These are phyloP conservation scores for Dipodomys stephensi DNA, from an alignment of 2,113 vertebrate species.

Conservation along the genomic window DNA sequence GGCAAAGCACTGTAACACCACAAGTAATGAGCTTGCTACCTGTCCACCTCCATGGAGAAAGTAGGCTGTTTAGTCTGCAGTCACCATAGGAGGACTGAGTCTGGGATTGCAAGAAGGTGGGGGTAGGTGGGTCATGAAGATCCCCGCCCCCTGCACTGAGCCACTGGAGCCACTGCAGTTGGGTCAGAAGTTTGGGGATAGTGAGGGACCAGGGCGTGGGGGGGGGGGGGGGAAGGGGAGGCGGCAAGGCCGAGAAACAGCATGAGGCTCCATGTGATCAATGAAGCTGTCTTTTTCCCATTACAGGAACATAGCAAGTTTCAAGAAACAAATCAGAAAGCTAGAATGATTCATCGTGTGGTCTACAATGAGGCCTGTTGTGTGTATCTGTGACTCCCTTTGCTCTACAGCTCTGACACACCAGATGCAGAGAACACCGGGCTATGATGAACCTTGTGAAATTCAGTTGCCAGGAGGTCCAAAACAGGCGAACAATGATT, in stretches of 20 bases:
- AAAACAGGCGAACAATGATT: constrained; percentile 31
- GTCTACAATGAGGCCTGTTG: constrained; percentile 66
- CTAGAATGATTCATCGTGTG: constrained; percentile 77
- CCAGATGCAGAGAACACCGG: constrained; percentile 70
- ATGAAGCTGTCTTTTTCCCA: constrained; percentile 81
- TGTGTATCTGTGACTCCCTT: constrained; percentile 73
- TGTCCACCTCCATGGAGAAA: constrained; percentile 26
- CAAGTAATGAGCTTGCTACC: constrained; percentile 34
- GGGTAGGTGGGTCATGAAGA: neutral
- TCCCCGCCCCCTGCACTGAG: neutral
- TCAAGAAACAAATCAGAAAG: constrained; percentile 79
- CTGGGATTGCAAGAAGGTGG: neutral
- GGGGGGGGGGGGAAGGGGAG: fast-evolving
- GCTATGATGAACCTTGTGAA: constrained; percentile 47
- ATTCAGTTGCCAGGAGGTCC: neutral
- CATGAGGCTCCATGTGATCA: constrained; percentile 63
- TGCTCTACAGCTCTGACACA: constrained; percentile 65
- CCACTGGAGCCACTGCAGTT: constrained; percentile 64
- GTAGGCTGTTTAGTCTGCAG: constrained; percentile 10
- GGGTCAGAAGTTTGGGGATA: constrained; percentile 56
- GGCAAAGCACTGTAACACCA: constrained; percentile 34
- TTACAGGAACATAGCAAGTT: constrained; percentile 77
- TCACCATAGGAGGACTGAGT: constrained; percentile 41
- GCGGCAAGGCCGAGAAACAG: constrained; percentile 38
- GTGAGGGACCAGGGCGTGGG: constrained; percentile 27